Conservation (phyloP, 2,113 vertebrate genomes). For the Phainopepla nitens region DNA sequence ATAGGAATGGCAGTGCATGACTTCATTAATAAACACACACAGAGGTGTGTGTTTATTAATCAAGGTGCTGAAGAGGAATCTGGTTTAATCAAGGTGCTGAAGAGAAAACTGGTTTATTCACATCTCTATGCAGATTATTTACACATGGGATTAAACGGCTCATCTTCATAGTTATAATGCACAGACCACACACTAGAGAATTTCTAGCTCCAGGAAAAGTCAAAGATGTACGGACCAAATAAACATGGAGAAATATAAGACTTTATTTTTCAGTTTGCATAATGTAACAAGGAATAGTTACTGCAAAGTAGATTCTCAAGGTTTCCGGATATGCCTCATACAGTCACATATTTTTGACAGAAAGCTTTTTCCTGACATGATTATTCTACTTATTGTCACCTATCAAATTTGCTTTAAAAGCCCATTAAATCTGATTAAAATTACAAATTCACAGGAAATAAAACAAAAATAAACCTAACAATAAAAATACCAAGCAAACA, state of each 20-base stretch:
- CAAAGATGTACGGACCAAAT: background rate
- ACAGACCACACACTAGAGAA: background rate
- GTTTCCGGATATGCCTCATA: background rate
- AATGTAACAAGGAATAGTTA: background rate
- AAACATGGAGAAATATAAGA: background rate
- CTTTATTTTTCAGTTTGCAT: background rate
- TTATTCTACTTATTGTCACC: background rate
- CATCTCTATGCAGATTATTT: background rate
- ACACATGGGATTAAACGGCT: background rate
- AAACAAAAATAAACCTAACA: accelerated
- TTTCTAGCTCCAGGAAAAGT: background rate
- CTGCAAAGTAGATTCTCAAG: background rate
- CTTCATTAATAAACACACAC: background rate
- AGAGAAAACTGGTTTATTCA: background rate
- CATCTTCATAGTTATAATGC: background rate
- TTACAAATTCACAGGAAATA: background rate
- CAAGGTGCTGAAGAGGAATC: too few relatives aligned
- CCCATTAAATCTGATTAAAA: background rate
- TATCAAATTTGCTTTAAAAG: background rate
- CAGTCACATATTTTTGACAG: background rate
- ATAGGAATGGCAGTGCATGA: background rate
- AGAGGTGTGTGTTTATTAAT: too few relatives aligned
- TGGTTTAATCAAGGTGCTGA: background rate
- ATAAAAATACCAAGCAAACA: background rate
- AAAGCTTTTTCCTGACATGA: background rate